Evolutionary conservation across 2,888 invertebrate species (phyloP), one percentile per base, ranked within the genome.

Genomic region (Spicauda simplicius): DNA sequence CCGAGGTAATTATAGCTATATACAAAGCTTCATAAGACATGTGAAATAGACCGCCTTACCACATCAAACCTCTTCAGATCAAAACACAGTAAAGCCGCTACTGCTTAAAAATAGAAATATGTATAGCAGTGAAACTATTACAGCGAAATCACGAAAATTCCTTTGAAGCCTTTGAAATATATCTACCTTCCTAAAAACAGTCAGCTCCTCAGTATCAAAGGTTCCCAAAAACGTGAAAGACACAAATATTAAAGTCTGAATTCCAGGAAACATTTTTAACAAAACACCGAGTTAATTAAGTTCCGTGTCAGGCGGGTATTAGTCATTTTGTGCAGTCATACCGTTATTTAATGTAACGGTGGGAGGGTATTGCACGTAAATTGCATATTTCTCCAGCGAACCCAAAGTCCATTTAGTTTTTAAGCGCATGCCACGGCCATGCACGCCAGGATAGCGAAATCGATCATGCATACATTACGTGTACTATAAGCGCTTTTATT

Each of bases 241-340:
- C 6, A 48, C 8, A 30, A 30, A 48, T 50, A 58, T 58, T 58
- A 64, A 53, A 41, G 41, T 58, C 58, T 58, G 45, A 54, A 65
- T 59, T 59, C 53, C 45, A 53, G 53, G 58, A 65, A 41, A 53
- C 19, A 19, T 52, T 64, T 52, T 57, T 57, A 52, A 30, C 52
- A 48, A 41, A 62, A 53, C 57, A 62, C 58, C 41, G 25, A 54
- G 63, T 48, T 68, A 72, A 72, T 74, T 73, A 72, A 69, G 56
- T 72, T 72, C 20, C 74, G 54, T 74, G 73, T 70, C 61, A 55
- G 19, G 54, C 33, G 30, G 55, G 52, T 66, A 72, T 73, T 71
- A 74, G 57, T 71, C 72, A 72, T 71, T 71, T 54, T 69, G 68
- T 45, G 64, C 57, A 33, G 62, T 48, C 48, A 63, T 69, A 58